Evolutionary conservation across 2,113 vertebrate species (phyloP), one percentile per base, ranked within the genome.

Genomic region (Dendropsophus ebraccatus): DNA sequence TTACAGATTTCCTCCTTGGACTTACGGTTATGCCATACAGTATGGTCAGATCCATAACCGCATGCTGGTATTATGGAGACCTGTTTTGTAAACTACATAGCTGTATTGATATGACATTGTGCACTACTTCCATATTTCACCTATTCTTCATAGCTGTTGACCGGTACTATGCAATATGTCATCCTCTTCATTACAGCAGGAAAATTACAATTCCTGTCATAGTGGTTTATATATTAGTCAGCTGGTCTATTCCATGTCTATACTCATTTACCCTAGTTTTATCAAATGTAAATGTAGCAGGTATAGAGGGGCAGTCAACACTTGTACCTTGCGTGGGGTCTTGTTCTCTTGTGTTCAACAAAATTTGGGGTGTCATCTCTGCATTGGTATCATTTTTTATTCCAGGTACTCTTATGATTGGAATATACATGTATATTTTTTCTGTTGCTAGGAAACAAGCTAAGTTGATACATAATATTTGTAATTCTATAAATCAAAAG

Each of bases 361-460:
- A 89, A 37, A 87, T 89, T 16, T 91, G 89, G 88, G 87, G 82
- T 1, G 50, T 88, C 0, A 9, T 90, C 50, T 85, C 77, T 35
- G 91, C 90, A 65, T 56, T 90, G 4, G 85, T 91, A 83, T 47
- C 89, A 49, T 92, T 89, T 75, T 91, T 91, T 87, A 54, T 91
- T 17, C 90, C 89, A 65, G 89, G 89, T 28, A 86, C 47, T 1
- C 14, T 89, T 3, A 91, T 88, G 87, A 82, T 87, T n/a, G 88
- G 87, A 0, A 87, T 91, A 52, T 87, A 91, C 4, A 56, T 84
- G 47, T 85, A 89, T 49, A 87, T 88, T 45, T 93, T 87, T 13
- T 88, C 90, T 80, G 88, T 86, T 14, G 84, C 87, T 87, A 86
- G 89, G 79, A 23, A 88, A 14, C 86, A 88, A 52, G 35, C 76